Evolutionary conservation across 2,888 invertebrate species (phyloP).

Genomic region (Drosophila incognita): DNA sequence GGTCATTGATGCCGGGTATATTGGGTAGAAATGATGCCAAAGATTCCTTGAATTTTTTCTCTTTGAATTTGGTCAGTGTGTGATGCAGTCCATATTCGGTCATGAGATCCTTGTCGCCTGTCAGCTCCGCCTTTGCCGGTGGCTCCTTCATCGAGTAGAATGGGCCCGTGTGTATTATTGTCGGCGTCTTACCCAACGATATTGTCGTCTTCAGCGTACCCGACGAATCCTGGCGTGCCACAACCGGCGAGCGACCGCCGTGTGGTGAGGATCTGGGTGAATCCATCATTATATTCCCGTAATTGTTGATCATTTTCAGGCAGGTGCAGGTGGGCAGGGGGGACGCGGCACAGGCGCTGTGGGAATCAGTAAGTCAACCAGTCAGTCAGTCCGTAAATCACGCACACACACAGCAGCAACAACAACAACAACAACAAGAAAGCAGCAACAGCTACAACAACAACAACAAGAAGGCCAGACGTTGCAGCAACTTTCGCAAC

Average conservation of each 20-base stretch:
- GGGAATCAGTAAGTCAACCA: slow-evolving; percentile 13
- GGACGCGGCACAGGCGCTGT: neutral
- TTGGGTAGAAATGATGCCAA: slow-evolving; percentile 97
- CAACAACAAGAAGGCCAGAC: slow-evolving; percentile 70
- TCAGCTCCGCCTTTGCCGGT: slow-evolving; percentile 96
- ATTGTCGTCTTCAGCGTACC: slow-evolving; percentile 99
- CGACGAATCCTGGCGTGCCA: slow-evolving; percentile 97
- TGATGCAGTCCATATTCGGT: slow-evolving; percentile 98
- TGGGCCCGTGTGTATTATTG: slow-evolving; percentile 98
- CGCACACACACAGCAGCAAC: slow-evolving; percentile 49
- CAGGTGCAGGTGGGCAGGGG: slow-evolving; percentile 2
- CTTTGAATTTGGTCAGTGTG: slow-evolving; percentile 98
- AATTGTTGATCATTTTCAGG: slow-evolving; percentile 83
- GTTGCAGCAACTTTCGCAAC: slow-evolving; percentile 60
- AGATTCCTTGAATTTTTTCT: slow-evolving; percentile 97
- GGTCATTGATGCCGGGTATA: slow-evolving; percentile 97
- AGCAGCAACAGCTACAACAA: slow-evolving; percentile 40
- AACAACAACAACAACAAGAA: slow-evolving; percentile 23
- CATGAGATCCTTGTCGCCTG: slow-evolving; percentile 98
- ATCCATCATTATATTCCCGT: slow-evolving; percentile 92
- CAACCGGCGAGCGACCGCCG: slow-evolving; percentile 97
- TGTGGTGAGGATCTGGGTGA: slow-evolving; percentile 98
- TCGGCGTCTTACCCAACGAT: slow-evolving; percentile 97
- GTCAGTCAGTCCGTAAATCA: slow-evolving; percentile 13
- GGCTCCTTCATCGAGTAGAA: slow-evolving; percentile 99